A percentile compares a stretch with the other conserved stretches of the same genome.
Conservation (phyloP, 2,797 vertebrate genomes). For the Pipistrellus pipistrellus region DNA sequence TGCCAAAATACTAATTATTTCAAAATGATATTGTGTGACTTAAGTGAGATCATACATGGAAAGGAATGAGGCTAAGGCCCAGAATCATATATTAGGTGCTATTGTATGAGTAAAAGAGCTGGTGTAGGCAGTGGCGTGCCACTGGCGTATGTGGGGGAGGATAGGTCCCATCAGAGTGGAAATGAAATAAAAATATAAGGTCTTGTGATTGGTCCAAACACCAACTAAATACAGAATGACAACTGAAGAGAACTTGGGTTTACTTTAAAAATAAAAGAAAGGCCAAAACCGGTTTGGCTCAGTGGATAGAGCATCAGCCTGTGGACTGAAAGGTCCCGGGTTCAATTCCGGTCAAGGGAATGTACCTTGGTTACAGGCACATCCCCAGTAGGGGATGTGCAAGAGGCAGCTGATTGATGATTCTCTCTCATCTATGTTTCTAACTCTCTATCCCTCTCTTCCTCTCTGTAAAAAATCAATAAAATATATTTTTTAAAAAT, state of each 20-base stretch:
- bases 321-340: no score
- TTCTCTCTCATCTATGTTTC: no score
- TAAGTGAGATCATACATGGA: not conserved
- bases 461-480: no score
- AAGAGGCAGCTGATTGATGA: no score
- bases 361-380: no score
- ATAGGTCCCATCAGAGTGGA: conserved; percentile 5
- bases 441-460: no score
- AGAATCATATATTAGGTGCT: conserved; percentile 26
- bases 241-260: conserved; percentile 37
- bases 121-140: not conserved
- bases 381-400: no score
- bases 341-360: no score
- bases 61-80: not conserved
- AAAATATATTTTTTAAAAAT: no score
- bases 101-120: not conserved
- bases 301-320: no score
- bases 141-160: not conserved
- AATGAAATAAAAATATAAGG: conserved; percentile 40
- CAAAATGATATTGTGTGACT: not conserved
- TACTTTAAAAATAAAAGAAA: not conserved
- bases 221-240: conserved; percentile 35
- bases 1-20: conserved; percentile 22
- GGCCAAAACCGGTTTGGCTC: no score
- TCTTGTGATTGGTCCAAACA: conserved; percentile 59